Base-by-base conservation (phyloP, 2,113 vertebrate species). In the Macquaria ambigua region DNA sequence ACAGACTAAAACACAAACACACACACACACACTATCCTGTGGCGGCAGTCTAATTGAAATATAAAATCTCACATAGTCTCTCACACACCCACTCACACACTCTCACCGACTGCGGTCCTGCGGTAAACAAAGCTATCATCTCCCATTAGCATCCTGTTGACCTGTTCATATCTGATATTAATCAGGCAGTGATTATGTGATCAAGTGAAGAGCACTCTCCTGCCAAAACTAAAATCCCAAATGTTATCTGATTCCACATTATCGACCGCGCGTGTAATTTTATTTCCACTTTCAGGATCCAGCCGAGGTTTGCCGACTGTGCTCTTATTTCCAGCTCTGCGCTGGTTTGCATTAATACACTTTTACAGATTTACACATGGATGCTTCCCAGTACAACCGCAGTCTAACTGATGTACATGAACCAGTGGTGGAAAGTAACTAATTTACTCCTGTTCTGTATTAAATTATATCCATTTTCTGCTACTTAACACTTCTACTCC, bases 71-170 rank as follows among this genome's bases (percentile, higher is more conserved):
- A 63, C 56, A 62, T 2, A 31, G 28, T 31, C 28, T 46, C 37
- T 0, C 76, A 48, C 5, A 71, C 74, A 55, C 76, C 48, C 72
- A 75, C 28, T 31, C 62, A 48, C 71, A 66, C 75, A 16, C 55
- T 59, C 53, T 18, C 66, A 37, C 59, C 0, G 34, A 62, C 77
- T 56, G 79, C 20, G 0, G 76, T 63, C 63, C 52, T 58, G 1
- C 37, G 69, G 83, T 89, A 90, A 93, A 91, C 86, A 93, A 83
- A 87, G 71, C 74, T 34, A 90, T 90, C 84, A 76, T 84, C 84
- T 81, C 71, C 84, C 69, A 93, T 91, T 90, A 90, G 82, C 77
- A 34, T 86, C 87, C 88, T 81, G 87, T 90, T 90, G 90, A 90
- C 88, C 90, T 55, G 80, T 2, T 90, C 90, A 73, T 78, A 72